Base-by-base conservation (phyloP, 2,797 vertebrate species). In the Coregonus suidteri region DNA sequence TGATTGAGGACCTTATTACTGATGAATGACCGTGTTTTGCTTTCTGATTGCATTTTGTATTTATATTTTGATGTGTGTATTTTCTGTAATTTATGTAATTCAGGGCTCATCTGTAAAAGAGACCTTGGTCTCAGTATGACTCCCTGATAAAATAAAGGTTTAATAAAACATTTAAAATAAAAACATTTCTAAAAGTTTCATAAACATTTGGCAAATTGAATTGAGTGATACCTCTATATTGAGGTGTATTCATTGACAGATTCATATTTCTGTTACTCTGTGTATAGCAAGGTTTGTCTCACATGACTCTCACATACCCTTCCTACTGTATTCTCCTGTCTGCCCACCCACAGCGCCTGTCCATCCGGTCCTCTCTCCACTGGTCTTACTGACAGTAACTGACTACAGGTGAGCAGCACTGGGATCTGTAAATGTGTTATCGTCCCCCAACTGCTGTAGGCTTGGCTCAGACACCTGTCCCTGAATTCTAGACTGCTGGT, bases 381-480 rank as follows among this genome's bases (percentile, higher is more conserved):
- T 52, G 69, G 20, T 66, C 20, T 31, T 30, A 34, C 37, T n/a
- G n/a, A 72, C 34, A 16, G 37, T 6, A 71, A 47, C 6, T 51
- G 74, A 25, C 41, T 56, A n/a, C n/a, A 52, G 62, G 30, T 7
- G 16, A 18, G 71, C 53, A 73, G 31, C 18, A 20, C 20, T 34
- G 72, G 34, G 56, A 56, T 11, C 66, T 54, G 47, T 68, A 41
- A 41, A 59, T 76, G 52, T 70, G 66, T 70, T 69, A 68, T 37
- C 65, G 18, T 34, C 7, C 31, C 41, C 65, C 65, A 59, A 37
- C 52, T 41, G 66, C 52, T 56, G 51, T 11, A 56, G 53, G 31
- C 31, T 25, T 20, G 75, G n/a, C 13, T 25, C 51, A 54, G 25
- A 35, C 65, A 75, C 75, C 65, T 75, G 75, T 75, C 66, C 18